These are phyloP conservation scores for Ferrisia virgata DNA, from an alignment of 2,888 invertebrate genomes.

Conservation along the genomic window DNA sequence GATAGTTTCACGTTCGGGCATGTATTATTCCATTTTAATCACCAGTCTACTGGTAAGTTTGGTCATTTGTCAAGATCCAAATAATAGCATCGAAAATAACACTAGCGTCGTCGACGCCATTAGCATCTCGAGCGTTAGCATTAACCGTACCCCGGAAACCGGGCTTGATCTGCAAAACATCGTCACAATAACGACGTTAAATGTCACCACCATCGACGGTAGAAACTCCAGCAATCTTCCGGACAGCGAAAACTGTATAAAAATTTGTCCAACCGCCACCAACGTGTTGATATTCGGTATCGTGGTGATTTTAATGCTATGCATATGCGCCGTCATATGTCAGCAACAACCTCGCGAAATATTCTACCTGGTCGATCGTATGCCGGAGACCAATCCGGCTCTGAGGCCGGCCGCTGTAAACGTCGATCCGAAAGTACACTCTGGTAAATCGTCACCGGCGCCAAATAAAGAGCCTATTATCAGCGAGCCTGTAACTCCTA, in stretches of 20 bases:
- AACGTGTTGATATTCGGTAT: neutral
- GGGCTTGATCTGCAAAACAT: neutral
- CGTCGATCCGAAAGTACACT: neutral
- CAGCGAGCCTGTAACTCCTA: neutral
- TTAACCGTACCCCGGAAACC: no score
- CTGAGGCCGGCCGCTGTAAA: neutral
- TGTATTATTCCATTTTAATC: neutral
- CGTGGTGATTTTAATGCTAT: neutral
- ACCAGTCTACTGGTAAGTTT: neutral
- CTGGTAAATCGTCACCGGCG: neutral
- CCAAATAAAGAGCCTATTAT: neutral
- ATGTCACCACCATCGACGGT: neutral
- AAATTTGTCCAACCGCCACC: neutral
- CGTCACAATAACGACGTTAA: neutral
- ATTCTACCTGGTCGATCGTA: slow-evolving; percentile 33
- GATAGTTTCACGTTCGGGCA: neutral
- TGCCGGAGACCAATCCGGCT: neutral
- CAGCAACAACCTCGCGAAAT: slow-evolving; percentile 39
- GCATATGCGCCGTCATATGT: neutral
- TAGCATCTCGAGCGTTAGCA: no score
- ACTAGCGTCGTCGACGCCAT: neutral
- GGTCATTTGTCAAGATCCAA: neutral
- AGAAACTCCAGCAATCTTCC: neutral
- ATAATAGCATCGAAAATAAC: neutral
- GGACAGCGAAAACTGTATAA: neutral